Evolutionary conservation across 2,797 vertebrate genomes (phyloP).

Genomic region (Rhinogobio ventralis): DNA sequence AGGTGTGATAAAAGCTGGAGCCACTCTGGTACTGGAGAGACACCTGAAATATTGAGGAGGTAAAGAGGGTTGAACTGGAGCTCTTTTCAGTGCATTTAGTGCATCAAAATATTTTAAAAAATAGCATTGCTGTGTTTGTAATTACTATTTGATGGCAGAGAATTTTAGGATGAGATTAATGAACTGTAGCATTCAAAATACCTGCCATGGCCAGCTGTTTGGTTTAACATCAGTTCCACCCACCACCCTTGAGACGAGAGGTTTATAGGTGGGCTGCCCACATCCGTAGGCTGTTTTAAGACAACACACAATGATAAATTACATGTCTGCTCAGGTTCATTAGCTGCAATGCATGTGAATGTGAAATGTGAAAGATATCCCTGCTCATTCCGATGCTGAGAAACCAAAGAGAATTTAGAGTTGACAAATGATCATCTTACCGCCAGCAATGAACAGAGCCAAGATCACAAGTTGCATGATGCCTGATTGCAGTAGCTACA

Average conservation of each 20-base stretch:
- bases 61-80: not conserved
- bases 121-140: not conserved
- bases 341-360: too few relatives aligned
- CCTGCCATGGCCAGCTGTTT: constrained; percentile 96
- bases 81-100: not conserved
- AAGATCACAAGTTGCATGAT: constrained; percentile 79
- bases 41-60: constrained; percentile 69
- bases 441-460: constrained; percentile 78
- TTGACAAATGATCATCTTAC: constrained; percentile 66
- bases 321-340: not conserved
- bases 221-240: constrained; percentile 80
- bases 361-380: not conserved
- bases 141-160: not conserved
- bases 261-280: constrained; percentile 77
- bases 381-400: not conserved
- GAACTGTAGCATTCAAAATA: constrained; percentile 57
- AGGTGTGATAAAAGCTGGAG: constrained; percentile 80
- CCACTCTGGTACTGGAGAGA: constrained; percentile 84
- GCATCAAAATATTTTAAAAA: too few relatives aligned
- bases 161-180: not conserved
- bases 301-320: constrained; percentile 2
- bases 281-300: constrained; percentile 85
- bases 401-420: not conserved
- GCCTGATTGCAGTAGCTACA: constrained; percentile 56
- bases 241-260: constrained; percentile 77